Evolutionary conservation across 2,797 vertebrate species (phyloP).

Genomic region (Gymnothorax javanicus): DNA sequence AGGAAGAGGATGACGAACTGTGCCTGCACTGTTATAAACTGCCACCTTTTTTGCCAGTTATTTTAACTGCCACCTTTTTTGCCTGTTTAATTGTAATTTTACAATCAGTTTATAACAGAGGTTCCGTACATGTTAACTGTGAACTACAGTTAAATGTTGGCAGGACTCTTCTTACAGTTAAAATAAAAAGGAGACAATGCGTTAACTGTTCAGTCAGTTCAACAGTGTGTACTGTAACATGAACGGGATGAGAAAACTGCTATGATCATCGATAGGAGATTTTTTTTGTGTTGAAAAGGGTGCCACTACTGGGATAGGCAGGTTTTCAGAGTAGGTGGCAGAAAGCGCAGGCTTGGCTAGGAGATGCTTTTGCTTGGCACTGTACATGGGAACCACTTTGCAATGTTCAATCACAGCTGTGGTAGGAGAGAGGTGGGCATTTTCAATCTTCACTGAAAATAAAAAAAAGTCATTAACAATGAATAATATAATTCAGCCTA

Average conservation of each 20-base stretch:
- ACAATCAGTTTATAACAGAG: no score
- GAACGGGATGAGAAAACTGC: conserved; percentile 50
- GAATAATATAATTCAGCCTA: no score
- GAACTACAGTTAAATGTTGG: no score
- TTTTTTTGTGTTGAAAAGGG: conserved; percentile 56
- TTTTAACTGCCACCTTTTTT: no score
- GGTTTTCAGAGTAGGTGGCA: conserved; percentile 53
- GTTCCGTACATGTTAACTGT: no score
- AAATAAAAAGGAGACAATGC: no score
- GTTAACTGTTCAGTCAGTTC: no score
- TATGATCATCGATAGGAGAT: conserved; percentile 38
- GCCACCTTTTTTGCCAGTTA: no score
- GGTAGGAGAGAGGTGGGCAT: conserved; percentile 37
- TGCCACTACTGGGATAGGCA: conserved; percentile 7
- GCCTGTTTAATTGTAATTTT: no score
- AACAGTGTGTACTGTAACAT: conserved; percentile 30
- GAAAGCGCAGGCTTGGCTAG: conserved; percentile 61
- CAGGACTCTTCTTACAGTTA: no score
- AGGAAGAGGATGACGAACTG: conserved; percentile 56
- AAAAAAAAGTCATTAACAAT: no score
- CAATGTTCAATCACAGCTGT: conserved; percentile 73
- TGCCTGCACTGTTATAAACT: conserved; percentile 30
- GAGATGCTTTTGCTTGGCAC: conserved; percentile 59
- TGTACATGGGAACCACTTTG: conserved; percentile 58
- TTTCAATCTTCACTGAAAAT: not conserved